A percentile compares a stretch with the other conserved stretches of the same genome.
Conservation (phyloP, 2,888 invertebrate genomes). For the Mimumesa dahlbomi region DNA sequence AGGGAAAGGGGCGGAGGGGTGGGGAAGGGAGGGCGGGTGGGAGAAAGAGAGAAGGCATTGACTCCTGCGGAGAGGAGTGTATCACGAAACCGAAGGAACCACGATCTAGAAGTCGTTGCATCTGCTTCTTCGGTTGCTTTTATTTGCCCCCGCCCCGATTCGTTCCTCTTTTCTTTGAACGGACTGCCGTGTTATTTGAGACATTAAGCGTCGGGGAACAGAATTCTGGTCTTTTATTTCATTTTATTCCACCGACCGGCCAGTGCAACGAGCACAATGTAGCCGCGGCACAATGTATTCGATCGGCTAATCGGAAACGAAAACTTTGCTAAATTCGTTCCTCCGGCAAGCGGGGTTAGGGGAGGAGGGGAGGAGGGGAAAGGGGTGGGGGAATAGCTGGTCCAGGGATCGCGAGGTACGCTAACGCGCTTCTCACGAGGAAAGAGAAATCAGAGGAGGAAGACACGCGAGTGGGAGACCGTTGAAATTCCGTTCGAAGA, state of each 20-base stretch:
- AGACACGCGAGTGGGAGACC: background rate
- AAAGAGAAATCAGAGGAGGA: background rate
- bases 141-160: conserved; percentile 6
- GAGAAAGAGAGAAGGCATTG: conserved; percentile 43
- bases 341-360: no score
- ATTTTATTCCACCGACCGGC: no score
- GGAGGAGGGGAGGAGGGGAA: no score
- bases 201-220: background rate
- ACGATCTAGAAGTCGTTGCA: conserved; percentile 42
- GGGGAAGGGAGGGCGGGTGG: background rate
- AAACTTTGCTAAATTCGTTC: no score
- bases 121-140: conserved; percentile 11
- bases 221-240: background rate
- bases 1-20: background rate
- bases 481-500: conserved; percentile 37
- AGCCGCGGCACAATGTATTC: no score
- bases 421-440: no score
- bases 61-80: conserved; percentile 39
- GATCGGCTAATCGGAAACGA: no score
- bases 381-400: no score
- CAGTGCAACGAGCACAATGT: no score
- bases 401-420: no score
- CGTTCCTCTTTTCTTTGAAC: conserved; percentile 17
- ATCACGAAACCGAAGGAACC: conserved; percentile 38
- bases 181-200: conserved; percentile 1